phyloP scores from a whole-genome alignment of 2,888 invertebrate species.

The Glaucopsyche alexis region DNA sequence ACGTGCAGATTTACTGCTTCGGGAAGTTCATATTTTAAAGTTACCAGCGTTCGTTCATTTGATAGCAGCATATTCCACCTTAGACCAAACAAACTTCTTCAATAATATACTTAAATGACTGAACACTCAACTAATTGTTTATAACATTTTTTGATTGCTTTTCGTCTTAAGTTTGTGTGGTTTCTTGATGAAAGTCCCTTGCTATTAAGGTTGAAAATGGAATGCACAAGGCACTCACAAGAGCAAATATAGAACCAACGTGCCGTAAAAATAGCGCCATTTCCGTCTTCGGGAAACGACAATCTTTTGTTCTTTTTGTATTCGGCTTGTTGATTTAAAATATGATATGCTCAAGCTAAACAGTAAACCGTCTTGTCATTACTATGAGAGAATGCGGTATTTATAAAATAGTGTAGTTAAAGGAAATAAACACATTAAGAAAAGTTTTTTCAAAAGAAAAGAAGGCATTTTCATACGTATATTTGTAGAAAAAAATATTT shows the following conservation, averaged over 20 bases:
- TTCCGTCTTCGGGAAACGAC: slow-evolving; percentile 69
- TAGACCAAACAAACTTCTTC: slow-evolving; percentile 44
- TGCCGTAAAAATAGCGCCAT: slow-evolving; percentile 70
- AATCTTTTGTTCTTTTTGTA: slow-evolving; percentile 61
- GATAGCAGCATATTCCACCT: slow-evolving; percentile 55
- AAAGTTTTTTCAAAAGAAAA: too few relatives aligned
- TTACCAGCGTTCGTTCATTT: slow-evolving; percentile 45
- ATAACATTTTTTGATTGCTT: slow-evolving; percentile 24
- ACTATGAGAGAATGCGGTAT: background rate
- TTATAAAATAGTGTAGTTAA: too few relatives aligned
- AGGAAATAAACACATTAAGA: too few relatives aligned
- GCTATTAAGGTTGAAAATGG: slow-evolving; percentile 55
- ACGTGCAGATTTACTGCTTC: slow-evolving; percentile 20
- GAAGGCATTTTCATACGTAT: too few relatives aligned
- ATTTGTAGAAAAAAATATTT: too few relatives aligned
- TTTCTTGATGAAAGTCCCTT: slow-evolving; percentile 33
- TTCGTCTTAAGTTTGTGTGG: slow-evolving; percentile 5
- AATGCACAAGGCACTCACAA: slow-evolving; percentile 45
- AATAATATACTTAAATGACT: slow-evolving; percentile 65
- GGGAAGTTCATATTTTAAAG: slow-evolving; percentile 41
- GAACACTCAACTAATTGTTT: slow-evolving; percentile 44
- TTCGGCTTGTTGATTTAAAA: slow-evolving; percentile 29
- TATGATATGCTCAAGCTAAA: background rate
- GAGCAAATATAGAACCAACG: slow-evolving; percentile 56
- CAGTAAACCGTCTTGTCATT: background rate